Base-by-base conservation (phyloP, 2,113 vertebrate species). In the Alectura lathami region DNA sequence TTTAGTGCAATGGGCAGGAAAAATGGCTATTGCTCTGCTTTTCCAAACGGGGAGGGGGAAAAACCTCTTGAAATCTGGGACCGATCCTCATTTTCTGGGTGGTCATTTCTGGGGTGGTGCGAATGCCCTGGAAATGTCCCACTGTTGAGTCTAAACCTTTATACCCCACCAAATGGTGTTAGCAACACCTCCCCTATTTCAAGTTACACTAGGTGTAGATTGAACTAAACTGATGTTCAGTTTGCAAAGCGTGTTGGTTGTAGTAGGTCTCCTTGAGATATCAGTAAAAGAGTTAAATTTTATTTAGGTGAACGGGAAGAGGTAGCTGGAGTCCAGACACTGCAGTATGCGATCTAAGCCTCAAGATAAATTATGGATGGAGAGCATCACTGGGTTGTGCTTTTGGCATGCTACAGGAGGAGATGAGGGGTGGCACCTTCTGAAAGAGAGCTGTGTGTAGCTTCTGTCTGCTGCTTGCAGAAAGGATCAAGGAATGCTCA, bases 51-150 rank as follows among this genome's bases (percentile, higher is more conserved):
- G 8, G 47, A 60, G 32, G 12, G 4, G 8, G 36, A 16, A 66
- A 74, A 14, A 29, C 22, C 24, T 73, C n/a, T 45, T 56, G 32
- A 30, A 60, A 62, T 79, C 34, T 74, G 82, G 11, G 32, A 27
- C 42, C 17, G 18, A 29, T 50, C 11, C 32, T 59, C 16, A n/a
- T n/a, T n/a, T n/a, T 42, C 18, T 0, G 0, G 13, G 0, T 11
- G 32, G 21, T 74, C 13, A 34, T 23, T 24, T 22, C 38, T 48
- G 11, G 4, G 18, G 7, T 43, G 22, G 17, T 24, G 9, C 0
- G 1, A 68, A 54, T 51, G 40, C 34, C 45, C 34, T 70, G 34
- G 83, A 63, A 64, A 59, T 3, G 6, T 34, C 29, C 14, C 29
- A 7, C 50, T 76, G 79, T 86, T 40, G 60, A 45, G n/a, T 27